A percentile compares a stretch with the other conserved stretches of the same genome.
Evolutionary conservation across 2,888 invertebrate species (phyloP).

Genomic region (Amblyteles armatorius): DNA sequence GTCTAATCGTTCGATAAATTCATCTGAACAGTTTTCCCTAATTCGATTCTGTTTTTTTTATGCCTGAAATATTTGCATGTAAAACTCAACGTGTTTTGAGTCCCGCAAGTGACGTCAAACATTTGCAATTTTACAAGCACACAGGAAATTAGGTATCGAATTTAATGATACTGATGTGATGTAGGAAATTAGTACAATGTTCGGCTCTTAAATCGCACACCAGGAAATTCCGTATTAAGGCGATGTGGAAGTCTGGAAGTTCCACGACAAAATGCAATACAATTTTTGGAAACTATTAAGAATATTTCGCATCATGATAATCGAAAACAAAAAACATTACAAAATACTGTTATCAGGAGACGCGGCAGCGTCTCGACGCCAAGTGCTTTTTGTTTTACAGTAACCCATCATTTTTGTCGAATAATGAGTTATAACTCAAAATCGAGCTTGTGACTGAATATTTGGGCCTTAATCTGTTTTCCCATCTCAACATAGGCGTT

Average conservation of each 20-base stretch:
- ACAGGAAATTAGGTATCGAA: slow-evolving; percentile 1
- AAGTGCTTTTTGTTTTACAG: not conserved
- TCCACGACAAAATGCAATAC: not conserved
- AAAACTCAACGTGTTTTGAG: slow-evolving; percentile 26
- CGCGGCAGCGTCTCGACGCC: no score
- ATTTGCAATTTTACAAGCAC: slow-evolving; percentile 64
- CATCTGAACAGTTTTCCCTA: slow-evolving; percentile 32
- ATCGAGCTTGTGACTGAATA: not conserved
- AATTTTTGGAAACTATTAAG: not conserved
- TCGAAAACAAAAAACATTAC: not conserved
- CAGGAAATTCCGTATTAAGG: not conserved
- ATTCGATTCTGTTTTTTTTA: slow-evolving; percentile 15
- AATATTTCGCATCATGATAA: not conserved
- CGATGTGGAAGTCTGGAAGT: not conserved
- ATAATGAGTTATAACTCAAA: not conserved
- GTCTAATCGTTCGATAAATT: slow-evolving; percentile 50
- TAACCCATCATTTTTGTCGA: not conserved
- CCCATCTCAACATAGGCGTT: not conserved
- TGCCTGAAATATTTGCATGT: slow-evolving; percentile 11
- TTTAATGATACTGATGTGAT: not conserved
- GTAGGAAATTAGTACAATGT: slow-evolving; percentile 26
- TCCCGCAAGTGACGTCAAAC: slow-evolving; percentile 17
- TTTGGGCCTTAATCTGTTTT: not conserved
- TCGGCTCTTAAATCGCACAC: not conserved
- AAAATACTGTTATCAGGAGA: not conserved